Evolutionary conservation across 2,113 vertebrate genomes (phyloP), one percentile per base, ranked within the genome.

Genomic region (Tichodroma muraria): DNA sequence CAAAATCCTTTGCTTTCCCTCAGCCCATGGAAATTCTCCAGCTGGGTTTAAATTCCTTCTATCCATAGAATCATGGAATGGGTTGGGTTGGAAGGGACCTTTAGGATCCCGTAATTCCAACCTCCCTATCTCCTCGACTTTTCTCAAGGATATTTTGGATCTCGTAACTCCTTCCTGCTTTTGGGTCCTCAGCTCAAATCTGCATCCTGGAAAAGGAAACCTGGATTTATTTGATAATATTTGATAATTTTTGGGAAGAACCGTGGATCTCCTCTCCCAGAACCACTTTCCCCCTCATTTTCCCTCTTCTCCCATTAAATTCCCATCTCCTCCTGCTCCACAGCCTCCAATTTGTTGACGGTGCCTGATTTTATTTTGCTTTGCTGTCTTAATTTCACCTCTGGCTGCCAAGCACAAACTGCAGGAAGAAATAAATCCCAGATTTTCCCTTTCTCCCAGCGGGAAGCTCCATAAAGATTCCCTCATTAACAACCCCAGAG

Each of bases 91-190:
- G 35, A 49, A 49, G 15, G 13, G 2, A 38, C 30, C 11, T n/a
- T 59, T 11, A 10, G 53, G 44, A 59, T 4, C n/a, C 4, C 1
- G 0, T 2, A 4, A 45, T 45, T 38, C 52, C 49, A 35, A 1
- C 33, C 27, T n/a, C 40, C 13, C 15, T 1, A 3, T 7, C 24
- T 30, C 14, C 45, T 4, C 2, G 5, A 3, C 3, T 72, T 63
- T 44, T 40, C 14, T 33, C 35, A 3, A 49, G 18, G 28, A 63
- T 17, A 33, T n/a, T 61, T n/a, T 57, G 18, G 24, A 19, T 52
- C 7, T 38, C 57, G 15, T 15, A 28, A 35, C 14, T 45, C 33
- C 23, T 37, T 44, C 33, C 25, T 27, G 4, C n/a, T 57, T 85
- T 52, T 11, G 45, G 10, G 5, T 21, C 56, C 63, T 72, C 40